Evolutionary conservation across 2,888 invertebrate species (phyloP).

Genomic region (Drosophila mimetica): DNA sequence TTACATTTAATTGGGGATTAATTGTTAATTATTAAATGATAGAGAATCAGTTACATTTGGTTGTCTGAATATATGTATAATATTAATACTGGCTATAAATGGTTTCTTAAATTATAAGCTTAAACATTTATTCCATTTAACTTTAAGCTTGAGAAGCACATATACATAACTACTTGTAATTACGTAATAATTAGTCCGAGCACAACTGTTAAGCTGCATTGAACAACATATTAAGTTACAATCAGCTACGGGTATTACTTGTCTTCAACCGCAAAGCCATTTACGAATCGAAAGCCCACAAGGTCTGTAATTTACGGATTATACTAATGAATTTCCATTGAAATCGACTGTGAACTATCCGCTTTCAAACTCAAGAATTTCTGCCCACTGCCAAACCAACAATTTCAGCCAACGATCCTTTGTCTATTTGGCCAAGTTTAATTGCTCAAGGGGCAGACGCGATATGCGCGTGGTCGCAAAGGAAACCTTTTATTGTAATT

Average conservation of each 20-base stretch:
- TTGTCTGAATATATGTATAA: too few relatives aligned
- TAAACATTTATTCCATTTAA: too few relatives aligned
- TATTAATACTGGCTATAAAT: too few relatives aligned
- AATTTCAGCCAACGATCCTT: constrained; percentile 11
- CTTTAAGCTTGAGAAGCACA: too few relatives aligned
- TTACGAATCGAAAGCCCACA: constrained; percentile 1
- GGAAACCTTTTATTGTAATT: constrained; percentile 75
- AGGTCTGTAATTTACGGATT: background rate
- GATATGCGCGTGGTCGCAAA: constrained; percentile 60
- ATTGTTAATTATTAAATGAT: background rate
- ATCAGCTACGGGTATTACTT: background rate
- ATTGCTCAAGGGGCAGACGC: constrained; percentile 63
- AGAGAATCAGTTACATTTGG: too few relatives aligned
- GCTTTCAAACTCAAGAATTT: background rate
- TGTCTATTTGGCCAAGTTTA: constrained; percentile 56
- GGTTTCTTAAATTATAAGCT: too few relatives aligned
- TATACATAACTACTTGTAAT: too few relatives aligned
- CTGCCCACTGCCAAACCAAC: background rate
- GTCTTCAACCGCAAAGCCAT: background rate
- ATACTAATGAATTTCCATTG: background rate
- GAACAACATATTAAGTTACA: constrained; percentile 3
- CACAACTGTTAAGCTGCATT: background rate
- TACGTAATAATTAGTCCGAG: too few relatives aligned
- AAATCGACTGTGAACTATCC: constrained; percentile 9
- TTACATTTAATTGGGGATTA: constrained; percentile 13